Evolutionary conservation across 2,797 vertebrate species (phyloP), one percentile per base, ranked within the genome.

Genomic region (Characodon lateralis): DNA sequence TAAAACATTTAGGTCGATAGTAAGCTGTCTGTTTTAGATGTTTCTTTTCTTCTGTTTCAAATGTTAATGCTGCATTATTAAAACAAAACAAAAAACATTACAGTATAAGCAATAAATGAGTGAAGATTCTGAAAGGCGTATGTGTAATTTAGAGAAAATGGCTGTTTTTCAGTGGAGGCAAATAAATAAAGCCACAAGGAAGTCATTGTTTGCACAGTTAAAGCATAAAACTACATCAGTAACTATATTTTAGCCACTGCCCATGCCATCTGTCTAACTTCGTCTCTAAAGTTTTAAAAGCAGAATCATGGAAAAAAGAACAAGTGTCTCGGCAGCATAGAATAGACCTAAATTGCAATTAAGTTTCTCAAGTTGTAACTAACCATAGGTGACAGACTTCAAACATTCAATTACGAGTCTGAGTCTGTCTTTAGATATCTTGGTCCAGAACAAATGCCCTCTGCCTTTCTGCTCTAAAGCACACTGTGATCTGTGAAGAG

Each of bases 391-490:
- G 72, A 77, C 48, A 50, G 71, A 89, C 78, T 83, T 87, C 85
- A 89, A 85, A 89, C 72, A 72, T 69, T 77, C 77, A 58, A 78
- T 86, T 87, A 86, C 78, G 80, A 74, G 73, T 71, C 56, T 55
- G 71, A 87, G 72, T 83, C 73, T 81, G 74, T 79, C 79, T 83
- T 82, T 46, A 28, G 70, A 80, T 83, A 84, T 59, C 46, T 16
- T 61, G 72, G 78, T 87, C 82, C 71, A 72, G 78, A 88, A 88
- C 59, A 71, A 82, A 78, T 10, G 2, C 74, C 26, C 12, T 77
- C 73, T 80, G 39, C 80, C 46, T 1, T 71, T 82, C 71, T 28
- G 26, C 46, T 75, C 66, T 70, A 61, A 78, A 80, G 88, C 70
- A 80, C 43, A 70, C 46, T 68, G 41, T 77, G 85, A 58, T 55